Base-by-base conservation (phyloP, 2,888 invertebrate species). In the Aricia artaxerxes region DNA sequence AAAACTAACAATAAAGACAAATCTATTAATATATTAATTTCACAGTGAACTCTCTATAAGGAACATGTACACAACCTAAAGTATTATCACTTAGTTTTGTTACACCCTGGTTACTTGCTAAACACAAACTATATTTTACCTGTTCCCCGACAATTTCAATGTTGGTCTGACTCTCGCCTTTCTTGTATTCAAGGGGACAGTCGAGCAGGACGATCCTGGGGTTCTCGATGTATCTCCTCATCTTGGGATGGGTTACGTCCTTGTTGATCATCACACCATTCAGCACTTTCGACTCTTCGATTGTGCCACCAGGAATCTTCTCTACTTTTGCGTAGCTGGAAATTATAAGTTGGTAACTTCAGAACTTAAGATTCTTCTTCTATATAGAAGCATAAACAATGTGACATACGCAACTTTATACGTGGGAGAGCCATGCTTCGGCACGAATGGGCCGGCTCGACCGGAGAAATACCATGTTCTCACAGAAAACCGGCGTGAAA, bases 211-310 rank as follows among this genome's bases (percentile, higher is more conserved):
- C 93, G 86, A 99, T 99, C 83, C 99, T 96, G 0, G 99, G 99
- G 91, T 99, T 99, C 91, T 98, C 97, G 85, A 99, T 98, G 85
- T 96, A 96, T 73, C 99, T 96, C 84, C 96, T 95, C 99, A 99
- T 99, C 95, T 99, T 99, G 0, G 99, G 97, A 91, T 99, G 99
- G 0, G 98, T 98, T 1, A 99, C 98, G 89, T 99, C 99, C 92
- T 99, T 99, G 94, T 99, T 99, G 80, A 99, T 91, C 98, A 99
- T 99, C 16, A 99, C 97, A 69, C 99, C 99, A 84, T 96, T 97
- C 60, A 99, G 93, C 7, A 99, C 99, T 83, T 96, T 95, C 0
- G 98, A 99, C 83, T 99, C 99, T 86, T 99, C 99, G 80, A 99
- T 97, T 0, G 97, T 95, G 11, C 99, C 99, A 40, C 99, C 99